Conservation (phyloP, 2,797 vertebrate genomes). For the Ispidina picta region DNA sequence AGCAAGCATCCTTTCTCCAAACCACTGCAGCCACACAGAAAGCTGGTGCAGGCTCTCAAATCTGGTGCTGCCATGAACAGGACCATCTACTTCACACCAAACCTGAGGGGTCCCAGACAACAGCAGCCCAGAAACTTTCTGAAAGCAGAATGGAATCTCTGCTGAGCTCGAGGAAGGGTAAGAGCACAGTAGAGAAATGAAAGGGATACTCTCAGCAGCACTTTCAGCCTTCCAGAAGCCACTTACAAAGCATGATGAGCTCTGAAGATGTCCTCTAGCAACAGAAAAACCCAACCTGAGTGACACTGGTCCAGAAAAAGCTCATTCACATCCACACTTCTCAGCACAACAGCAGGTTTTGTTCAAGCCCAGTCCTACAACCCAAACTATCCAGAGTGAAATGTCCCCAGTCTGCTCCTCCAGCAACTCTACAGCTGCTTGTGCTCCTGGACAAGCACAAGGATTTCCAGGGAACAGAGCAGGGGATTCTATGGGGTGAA, state of each 20-base stretch:
- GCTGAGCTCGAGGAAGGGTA: neutral
- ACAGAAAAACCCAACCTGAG: neutral
- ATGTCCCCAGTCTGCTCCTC: neutral
- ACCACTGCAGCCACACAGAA: neutral
- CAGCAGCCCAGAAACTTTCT: neutral
- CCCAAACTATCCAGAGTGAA: neutral
- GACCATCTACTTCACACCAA: neutral
- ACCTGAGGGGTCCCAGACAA: neutral
- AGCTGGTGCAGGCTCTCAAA: neutral
- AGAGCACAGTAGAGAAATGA: neutral
- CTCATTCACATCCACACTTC: neutral
- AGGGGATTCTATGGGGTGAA: neutral
- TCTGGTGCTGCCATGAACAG: neutral
- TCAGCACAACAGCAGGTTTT: neutral
- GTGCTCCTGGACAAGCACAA: neutral
- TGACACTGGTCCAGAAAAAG: neutral
- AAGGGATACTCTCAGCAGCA: neutral
- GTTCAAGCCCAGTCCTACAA: neutral
- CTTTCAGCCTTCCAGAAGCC: neutral
- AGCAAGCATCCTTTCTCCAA: neutral
- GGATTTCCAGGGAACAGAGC: neutral
- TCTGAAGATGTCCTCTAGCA: neutral
- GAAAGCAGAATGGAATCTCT: neutral
- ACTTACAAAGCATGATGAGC: rapidly evolving
- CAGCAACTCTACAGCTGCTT: neutral